Evolutionary conservation across 2,888 invertebrate species (phyloP).

Genomic region (Lithosia quadra): DNA sequence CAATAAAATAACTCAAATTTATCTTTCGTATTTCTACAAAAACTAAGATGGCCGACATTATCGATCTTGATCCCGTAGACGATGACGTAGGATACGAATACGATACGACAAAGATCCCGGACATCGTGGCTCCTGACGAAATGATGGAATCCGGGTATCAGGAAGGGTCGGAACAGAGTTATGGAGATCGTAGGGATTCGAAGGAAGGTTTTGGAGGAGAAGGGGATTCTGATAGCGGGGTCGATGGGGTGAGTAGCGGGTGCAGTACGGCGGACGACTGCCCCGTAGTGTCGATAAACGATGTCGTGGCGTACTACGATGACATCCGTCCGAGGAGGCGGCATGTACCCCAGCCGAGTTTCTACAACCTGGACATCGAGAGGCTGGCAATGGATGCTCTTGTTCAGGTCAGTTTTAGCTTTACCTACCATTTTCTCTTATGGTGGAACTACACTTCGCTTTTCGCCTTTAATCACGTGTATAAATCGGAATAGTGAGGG

Average conservation of each 20-base stretch:
- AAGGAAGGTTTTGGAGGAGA: slow-evolving; percentile 81
- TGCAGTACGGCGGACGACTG: slow-evolving; percentile 87
- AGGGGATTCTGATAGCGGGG: slow-evolving; percentile 85
- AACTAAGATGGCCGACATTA: slow-evolving; percentile 73
- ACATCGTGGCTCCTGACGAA: slow-evolving; percentile 80
- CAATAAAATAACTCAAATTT: slow-evolving; percentile 40
- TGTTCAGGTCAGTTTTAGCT: slow-evolving; percentile 72
- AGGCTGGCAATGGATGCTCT: slow-evolving; percentile 76
- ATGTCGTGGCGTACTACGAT: slow-evolving; percentile 83
- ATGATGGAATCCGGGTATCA: slow-evolving; percentile 84
- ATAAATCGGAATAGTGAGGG: too few relatives aligned
- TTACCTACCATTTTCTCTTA: neutral
- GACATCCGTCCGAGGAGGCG: slow-evolving; percentile 79
- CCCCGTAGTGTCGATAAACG: slow-evolving; percentile 84
- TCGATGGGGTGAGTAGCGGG: slow-evolving; percentile 87
- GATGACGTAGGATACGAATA: slow-evolving; percentile 78
- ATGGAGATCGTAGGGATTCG: slow-evolving; percentile 79
- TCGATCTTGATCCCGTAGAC: slow-evolving; percentile 70
- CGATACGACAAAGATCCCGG: slow-evolving; percentile 78
- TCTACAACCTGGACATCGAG: slow-evolving; percentile 81
- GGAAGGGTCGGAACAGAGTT: slow-evolving; percentile 81
- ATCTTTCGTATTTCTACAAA: slow-evolving; percentile 50
- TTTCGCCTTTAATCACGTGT: too few relatives aligned
- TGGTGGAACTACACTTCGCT: too few relatives aligned
- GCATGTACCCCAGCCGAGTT: slow-evolving; percentile 79